Evolutionary conservation across 1,140 invertebrate species (phyloP).

Genomic region (Aphelinus atriplicis): DNA sequence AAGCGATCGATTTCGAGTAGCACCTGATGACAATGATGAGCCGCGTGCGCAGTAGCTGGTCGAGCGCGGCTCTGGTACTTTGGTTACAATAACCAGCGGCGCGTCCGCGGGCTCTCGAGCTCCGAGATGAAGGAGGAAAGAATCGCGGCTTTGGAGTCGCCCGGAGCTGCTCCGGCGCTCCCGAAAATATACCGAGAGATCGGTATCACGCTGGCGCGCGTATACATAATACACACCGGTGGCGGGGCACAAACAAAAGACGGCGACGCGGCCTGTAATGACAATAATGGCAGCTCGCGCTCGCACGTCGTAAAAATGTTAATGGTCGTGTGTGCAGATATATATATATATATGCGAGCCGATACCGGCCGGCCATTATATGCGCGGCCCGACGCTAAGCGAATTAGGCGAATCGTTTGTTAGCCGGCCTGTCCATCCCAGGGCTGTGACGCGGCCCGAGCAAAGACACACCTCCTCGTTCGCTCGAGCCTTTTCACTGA

Average conservation of each 20-base stretch:
- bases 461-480: background rate
- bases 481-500: background rate
- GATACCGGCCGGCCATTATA: constrained; percentile 55
- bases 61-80: no score
- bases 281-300: constrained; percentile 42
- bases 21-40: no score
- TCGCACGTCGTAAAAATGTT: constrained; percentile 61
- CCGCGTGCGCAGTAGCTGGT: no score
- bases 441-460: constrained; percentile 27
- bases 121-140: no score
- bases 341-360: constrained; percentile 1
- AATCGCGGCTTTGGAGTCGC: no score
- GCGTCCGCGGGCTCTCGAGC: no score
- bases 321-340: constrained; percentile 54
- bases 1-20: no score
- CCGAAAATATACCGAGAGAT: no score
- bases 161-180: no score
- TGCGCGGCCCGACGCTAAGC: constrained; percentile 40
- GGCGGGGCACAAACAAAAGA: background rate
- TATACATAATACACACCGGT: no score
- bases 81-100: no score
- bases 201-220: no score
- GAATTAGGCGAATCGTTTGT: constrained; percentile 45
- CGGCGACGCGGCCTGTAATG: background rate
- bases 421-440: constrained; percentile 42